Evolutionary conservation across 2,888 invertebrate species (phyloP).

Genomic region (Drosophila bunnanda): DNA sequence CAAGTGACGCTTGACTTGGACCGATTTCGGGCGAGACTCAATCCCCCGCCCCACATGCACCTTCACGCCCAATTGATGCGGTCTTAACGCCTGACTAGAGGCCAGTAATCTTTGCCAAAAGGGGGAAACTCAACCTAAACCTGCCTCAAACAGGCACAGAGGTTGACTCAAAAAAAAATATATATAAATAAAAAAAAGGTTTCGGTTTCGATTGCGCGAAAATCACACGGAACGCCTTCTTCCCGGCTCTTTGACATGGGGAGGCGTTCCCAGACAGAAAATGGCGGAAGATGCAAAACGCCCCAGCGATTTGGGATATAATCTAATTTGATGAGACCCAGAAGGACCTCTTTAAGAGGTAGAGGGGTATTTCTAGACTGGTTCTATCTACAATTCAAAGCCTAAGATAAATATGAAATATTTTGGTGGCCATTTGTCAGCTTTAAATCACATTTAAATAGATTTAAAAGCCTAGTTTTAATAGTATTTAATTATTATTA

Average conservation of each 20-base stretch:
- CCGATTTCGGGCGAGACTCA: slow-evolving; percentile 17
- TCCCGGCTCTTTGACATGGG: slow-evolving; percentile 72
- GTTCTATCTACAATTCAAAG: not conserved
- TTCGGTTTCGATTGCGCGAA: slow-evolving; percentile 63
- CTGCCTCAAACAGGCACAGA: slow-evolving; percentile 40
- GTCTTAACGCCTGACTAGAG: slow-evolving; percentile 81
- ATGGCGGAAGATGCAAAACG: slow-evolving; percentile 68
- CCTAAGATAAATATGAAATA: not conserved
- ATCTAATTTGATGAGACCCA: slow-evolving; percentile 34
- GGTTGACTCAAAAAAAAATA: not conserved
- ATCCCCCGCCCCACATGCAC: not conserved
- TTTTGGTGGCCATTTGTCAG: not conserved
- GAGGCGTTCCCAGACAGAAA: slow-evolving; percentile 71
- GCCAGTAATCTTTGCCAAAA: slow-evolving; percentile 27
- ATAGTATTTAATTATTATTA: not conserved
- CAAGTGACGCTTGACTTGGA: slow-evolving; percentile 29
- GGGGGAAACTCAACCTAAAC: slow-evolving; percentile 11
- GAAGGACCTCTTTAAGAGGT: not conserved
- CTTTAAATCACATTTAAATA: not conserved
- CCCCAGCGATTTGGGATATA: slow-evolving; percentile 43
- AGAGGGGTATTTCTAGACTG: not conserved
- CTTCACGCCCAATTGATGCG: slow-evolving; percentile 82
- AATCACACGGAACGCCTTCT: slow-evolving; percentile 72
- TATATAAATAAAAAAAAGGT: slow-evolving; percentile 61
- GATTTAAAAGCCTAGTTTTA: not conserved